These are phyloP conservation scores for Genyomyrus donnyi DNA, from an alignment of 2,113 vertebrate species.

Conservation along the genomic window DNA sequence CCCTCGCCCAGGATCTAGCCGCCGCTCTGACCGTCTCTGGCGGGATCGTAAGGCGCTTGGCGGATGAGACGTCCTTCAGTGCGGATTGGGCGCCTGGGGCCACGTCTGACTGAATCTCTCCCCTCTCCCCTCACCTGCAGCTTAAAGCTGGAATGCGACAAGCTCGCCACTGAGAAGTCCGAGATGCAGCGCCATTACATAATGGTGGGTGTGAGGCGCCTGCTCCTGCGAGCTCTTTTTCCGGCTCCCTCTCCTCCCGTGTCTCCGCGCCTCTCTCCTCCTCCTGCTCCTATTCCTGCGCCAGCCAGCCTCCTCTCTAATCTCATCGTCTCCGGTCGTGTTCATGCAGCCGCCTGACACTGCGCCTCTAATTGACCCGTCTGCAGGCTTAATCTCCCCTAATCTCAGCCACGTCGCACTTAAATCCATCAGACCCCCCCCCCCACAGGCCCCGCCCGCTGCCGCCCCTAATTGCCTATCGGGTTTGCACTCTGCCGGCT, in stretches of 20 bases:
- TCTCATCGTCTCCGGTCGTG: background rate
- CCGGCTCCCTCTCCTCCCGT: background rate
- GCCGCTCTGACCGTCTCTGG: background rate
- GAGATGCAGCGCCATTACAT: slow-evolving; percentile 85
- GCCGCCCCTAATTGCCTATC: slow-evolving; percentile 60
- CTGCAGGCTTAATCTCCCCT: slow-evolving; percentile 14
- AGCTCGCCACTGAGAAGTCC: slow-evolving; percentile 78
- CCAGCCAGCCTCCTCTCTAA: slow-evolving; percentile 9
- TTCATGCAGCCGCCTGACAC: slow-evolving; percentile 1
- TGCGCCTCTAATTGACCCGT: slow-evolving; percentile 14
- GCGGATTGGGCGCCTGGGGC: background rate
- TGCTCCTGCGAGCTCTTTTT: too few species aligned
- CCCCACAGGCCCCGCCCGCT: slow-evolving; percentile 23
- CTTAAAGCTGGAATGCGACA: slow-evolving; percentile 80
- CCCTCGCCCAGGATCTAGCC: background rate
- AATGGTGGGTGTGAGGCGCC: slow-evolving; percentile 60
- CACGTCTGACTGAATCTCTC: background rate
- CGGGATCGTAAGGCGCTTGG: background rate
- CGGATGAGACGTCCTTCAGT: background rate
- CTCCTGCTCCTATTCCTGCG: background rate
- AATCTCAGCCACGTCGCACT: slow-evolving; percentile 13
- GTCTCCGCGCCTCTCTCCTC: background rate
- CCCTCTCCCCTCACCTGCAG: slow-evolving; percentile 47
- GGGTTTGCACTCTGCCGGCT: slow-evolving; percentile 53
- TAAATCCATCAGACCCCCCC: background rate